Evolutionary conservation across 2,797 vertebrate species (phyloP).

Genomic region (Setipinna tenuifilis): DNA sequence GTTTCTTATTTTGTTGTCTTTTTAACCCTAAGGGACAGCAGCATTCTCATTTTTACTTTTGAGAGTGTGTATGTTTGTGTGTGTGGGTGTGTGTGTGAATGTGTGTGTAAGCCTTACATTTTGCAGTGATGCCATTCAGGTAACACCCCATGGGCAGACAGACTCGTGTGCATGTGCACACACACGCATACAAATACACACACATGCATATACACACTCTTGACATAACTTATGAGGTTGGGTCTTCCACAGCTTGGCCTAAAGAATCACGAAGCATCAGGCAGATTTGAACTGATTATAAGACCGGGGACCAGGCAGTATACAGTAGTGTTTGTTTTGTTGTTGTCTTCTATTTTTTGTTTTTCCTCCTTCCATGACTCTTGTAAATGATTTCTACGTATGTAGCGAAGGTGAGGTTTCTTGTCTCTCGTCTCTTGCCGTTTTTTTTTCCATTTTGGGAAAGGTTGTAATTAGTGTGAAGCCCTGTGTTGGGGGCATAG

Average conservation of each 20-base stretch:
- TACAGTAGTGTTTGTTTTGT: conserved; percentile 55
- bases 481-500: conserved; percentile 32
- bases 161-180: not conserved
- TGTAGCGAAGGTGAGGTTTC: not conserved
- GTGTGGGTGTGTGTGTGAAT: no score
- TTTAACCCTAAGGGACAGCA: not conserved
- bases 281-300: not conserved
- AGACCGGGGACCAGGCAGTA: conserved; percentile 38
- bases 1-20: conserved; percentile 48
- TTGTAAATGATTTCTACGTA: conserved; percentile 6
- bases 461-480: conserved; percentile 39
- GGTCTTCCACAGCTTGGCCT: not conserved
- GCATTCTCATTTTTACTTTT: conserved; percentile 34
- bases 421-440: conserved; percentile 36
- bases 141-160: not conserved
- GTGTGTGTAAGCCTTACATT: not conserved
- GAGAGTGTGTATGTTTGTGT: not conserved
- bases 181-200: not conserved
- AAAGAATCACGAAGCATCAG: not conserved
- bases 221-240: not conserved
- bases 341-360: conserved; percentile 35
- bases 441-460: conserved; percentile 49
- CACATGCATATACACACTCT: not conserved
- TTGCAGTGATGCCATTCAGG: not conserved
- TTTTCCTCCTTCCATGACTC: not conserved